Percentiles rank a stretch among this genome's conserved stretches.
phyloP scores from a whole-genome alignment of 1,140 invertebrate species.

The Trichogramma pretiosum region DNA sequence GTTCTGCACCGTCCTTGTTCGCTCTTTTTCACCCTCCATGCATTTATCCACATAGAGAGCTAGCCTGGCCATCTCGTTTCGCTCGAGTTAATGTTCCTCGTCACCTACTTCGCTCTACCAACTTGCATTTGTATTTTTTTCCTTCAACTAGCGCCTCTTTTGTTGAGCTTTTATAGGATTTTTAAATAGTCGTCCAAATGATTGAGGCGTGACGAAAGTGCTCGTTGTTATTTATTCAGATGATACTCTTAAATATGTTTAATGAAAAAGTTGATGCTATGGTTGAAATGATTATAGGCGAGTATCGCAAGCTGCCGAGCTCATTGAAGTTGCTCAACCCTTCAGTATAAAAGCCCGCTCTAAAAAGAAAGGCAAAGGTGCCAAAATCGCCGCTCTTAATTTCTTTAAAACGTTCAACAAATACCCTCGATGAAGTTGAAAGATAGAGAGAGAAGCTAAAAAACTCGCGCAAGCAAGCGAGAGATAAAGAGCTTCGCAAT shows the following conservation, averaged over 20 bases:
- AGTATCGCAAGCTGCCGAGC: too few relatives aligned
- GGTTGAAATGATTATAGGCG: too few relatives aligned
- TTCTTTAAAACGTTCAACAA: conserved; percentile 16
- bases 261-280: too few relatives aligned
- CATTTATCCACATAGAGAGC: conserved; percentile 4
- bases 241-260: too few relatives aligned
- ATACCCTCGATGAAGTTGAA: conserved; percentile 12
- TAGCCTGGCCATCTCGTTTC: conserved; percentile 13
- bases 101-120: background rate
- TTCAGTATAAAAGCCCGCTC: background rate
- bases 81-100: background rate
- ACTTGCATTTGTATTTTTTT: conserved; percentile 8
- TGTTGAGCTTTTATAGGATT: conserved; percentile 42
- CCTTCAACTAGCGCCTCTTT: conserved; percentile 25
- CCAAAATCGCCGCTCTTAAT: conserved; percentile 14
- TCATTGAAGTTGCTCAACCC: too few relatives aligned
- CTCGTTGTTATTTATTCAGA: conserved; percentile 10
- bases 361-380: conserved; percentile 8
- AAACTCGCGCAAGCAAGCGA: too few relatives aligned
- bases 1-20: conserved; percentile 19
- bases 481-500: conserved; percentile 15
- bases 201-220: conserved; percentile 27
- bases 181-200: conserved; percentile 39
- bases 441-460: background rate
- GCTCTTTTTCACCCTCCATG: background rate